Evolutionary conservation across 2,888 invertebrate genomes (phyloP).

Genomic region (Carterocephalus palaemon): DNA sequence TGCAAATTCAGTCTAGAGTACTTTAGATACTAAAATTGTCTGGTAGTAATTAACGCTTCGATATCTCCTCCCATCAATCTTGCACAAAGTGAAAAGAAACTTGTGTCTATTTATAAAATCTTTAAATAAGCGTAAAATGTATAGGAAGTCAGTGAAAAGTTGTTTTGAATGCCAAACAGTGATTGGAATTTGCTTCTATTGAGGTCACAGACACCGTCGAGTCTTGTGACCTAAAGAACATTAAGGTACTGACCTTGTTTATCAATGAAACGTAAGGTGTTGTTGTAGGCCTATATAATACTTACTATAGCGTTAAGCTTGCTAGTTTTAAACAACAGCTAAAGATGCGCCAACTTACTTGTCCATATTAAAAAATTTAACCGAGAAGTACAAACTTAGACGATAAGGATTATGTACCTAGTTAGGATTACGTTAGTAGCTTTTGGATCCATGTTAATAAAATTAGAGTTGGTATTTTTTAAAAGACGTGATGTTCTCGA

Average conservation of each 20-base stretch:
- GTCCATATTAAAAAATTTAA: slow-evolving; percentile 33
- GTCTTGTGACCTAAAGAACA: slow-evolving; percentile 64
- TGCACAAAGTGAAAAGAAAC: background rate
- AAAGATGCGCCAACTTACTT: slow-evolving; percentile 11
- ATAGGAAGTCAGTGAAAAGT: slow-evolving; percentile 41
- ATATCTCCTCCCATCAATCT: too few relatives aligned
- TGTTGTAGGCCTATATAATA: too few relatives aligned
- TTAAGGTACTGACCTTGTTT: slow-evolving; percentile 63
- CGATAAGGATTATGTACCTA: slow-evolving; percentile 28
- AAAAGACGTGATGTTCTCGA: background rate
- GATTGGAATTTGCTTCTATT: slow-evolving; percentile 65
- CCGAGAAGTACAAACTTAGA: slow-evolving; percentile 61
- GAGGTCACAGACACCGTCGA: slow-evolving; percentile 61
- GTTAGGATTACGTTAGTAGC: slow-evolving; percentile 23
- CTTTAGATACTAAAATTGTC: too few relatives aligned
- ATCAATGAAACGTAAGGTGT: slow-evolving; percentile 44
- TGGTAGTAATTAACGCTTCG: too few relatives aligned
- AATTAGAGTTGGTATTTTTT: background rate
- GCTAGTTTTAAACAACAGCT: slow-evolving; percentile 28
- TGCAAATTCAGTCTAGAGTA: too few relatives aligned
- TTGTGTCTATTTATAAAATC: background rate
- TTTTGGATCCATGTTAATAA: background rate
- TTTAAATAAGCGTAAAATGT: slow-evolving; percentile 10
- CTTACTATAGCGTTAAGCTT: too few relatives aligned
- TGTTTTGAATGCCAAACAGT: slow-evolving; percentile 45